Conservation (phyloP, 2,797 vertebrate genomes). For the Sardinella longiceps region DNA sequence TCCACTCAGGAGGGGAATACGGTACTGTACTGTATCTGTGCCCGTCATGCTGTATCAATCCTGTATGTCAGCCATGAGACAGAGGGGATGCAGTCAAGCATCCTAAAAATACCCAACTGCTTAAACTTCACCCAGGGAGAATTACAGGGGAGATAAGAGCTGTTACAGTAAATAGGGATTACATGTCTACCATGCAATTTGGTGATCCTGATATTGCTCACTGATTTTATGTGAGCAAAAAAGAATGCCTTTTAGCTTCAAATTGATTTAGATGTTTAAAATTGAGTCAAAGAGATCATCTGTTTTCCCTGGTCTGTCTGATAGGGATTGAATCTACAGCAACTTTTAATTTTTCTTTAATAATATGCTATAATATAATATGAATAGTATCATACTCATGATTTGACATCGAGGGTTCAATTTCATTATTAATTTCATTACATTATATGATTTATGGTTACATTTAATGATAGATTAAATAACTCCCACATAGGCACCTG, state of each 20-base stretch:
- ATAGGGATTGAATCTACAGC: neutral
- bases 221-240: neutral
- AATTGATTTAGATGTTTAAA: neutral
- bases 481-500: neutral
- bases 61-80: neutral
- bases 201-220: neutral
- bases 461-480: neutral
- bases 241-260: neutral
- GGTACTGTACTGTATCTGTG: neutral
- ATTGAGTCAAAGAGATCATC: neutral
- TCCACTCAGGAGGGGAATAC: constrained; percentile 11
- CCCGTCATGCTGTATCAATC: neutral
- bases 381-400: neutral
- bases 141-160: neutral
- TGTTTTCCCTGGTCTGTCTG: too few relatives aligned
- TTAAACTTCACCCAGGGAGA: neutral
- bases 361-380: too few relatives aligned
- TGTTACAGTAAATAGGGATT: neutral
- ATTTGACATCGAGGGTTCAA: constrained; percentile 5
- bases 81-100: neutral
- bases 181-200: constrained; percentile 4
- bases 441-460: constrained; percentile 9
- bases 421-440: neutral
- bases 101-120: neutral
- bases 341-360: too few relatives aligned